These are phyloP conservation scores for Ptychoptera contaminata DNA, from an alignment of 2,888 invertebrate species.

Conservation along the genomic window DNA sequence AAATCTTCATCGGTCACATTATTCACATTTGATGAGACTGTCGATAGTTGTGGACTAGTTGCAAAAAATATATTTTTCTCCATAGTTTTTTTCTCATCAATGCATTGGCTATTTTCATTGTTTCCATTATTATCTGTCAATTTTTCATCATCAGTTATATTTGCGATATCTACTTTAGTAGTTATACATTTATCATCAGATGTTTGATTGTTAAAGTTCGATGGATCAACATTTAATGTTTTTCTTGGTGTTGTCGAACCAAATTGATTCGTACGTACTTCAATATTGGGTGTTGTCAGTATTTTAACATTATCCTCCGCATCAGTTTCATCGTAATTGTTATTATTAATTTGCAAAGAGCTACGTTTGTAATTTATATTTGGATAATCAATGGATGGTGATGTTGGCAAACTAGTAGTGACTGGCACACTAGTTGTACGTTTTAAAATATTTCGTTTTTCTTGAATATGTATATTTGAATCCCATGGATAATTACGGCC, in stretches of 20 bases:
- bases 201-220: conserved; percentile 7
- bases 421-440: conserved; percentile 9
- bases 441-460: conserved; percentile 12
- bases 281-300: neutral
- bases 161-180: conserved; percentile 1
- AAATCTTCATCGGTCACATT: conserved; percentile 11
- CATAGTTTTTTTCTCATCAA: neutral
- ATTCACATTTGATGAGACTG: neutral
- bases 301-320: neutral
- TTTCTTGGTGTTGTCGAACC: neutral
- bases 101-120: neutral
- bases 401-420: conserved; percentile 16
- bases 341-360: neutral
- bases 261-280: no score
- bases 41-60: neutral
- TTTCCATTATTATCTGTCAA: conserved; percentile 6
- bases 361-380: neutral
- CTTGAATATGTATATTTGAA: conserved; percentile 25
- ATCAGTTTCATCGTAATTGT: neutral
- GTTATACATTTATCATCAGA: neutral
- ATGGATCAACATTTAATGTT: conserved; percentile 6
- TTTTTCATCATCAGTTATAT: conserved; percentile 12
- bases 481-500: conserved; percentile 63
- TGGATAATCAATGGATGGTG: conserved; percentile 12
- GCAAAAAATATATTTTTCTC: neutral